Conservation (phyloP, 2,113 vertebrate species). For the Orthochromis malagaraziensis region DNA sequence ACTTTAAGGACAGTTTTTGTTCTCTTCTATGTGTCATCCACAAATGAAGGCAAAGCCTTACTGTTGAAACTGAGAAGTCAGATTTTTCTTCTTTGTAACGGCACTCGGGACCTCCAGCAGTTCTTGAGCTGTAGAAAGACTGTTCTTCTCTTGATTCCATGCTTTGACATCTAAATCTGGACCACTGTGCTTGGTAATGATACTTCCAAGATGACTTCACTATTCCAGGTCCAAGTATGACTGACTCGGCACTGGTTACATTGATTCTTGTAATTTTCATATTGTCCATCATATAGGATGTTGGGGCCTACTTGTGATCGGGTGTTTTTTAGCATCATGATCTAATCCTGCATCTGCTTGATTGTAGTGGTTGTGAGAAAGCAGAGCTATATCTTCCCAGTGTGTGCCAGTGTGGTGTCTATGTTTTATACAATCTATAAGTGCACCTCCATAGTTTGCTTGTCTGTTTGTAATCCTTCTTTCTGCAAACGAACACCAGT, state of each 20-base stretch:
- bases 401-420: background rate
- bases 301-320: background rate
- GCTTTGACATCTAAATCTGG: background rate
- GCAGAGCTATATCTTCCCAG: background rate
- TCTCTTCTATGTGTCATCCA: background rate
- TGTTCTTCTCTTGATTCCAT: background rate
- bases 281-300: background rate
- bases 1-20: background rate
- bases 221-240: background rate
- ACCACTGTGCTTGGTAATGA: background rate
- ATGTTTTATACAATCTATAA: background rate
- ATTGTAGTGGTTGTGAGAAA: fast-evolving
- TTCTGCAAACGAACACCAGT: background rate
- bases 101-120: background rate
- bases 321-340: background rate
- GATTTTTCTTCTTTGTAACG: background rate
- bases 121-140: background rate
- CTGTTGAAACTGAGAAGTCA: background rate
- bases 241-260: background rate
- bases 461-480: background rate
- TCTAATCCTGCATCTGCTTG: background rate
- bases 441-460: background rate
- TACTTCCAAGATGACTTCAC: background rate
- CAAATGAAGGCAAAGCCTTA: background rate
- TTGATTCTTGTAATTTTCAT: fast-evolving